These are phyloP conservation scores for Trichosurus vulpecula DNA, from an alignment of 2,797 vertebrate species.

Conservation along the genomic window DNA sequence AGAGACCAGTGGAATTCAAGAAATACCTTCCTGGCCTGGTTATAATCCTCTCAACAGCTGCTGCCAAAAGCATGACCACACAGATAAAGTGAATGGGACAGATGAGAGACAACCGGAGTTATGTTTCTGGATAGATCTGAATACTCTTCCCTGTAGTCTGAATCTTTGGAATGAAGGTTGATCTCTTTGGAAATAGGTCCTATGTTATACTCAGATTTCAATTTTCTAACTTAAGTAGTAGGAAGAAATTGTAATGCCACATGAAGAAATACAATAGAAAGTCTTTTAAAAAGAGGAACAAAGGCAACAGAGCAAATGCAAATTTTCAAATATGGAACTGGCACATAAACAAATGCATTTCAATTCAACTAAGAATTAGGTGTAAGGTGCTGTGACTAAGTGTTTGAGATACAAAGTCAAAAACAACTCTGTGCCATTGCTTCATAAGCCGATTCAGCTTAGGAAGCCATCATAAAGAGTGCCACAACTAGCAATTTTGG, in stretches of 20 bases:
- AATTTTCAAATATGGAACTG: neutral
- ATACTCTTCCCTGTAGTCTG: no score
- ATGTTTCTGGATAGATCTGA: neutral
- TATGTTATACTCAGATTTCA: neutral
- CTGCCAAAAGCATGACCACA: neutral
- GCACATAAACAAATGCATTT: neutral
- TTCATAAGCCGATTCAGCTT: neutral
- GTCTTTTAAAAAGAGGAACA: neutral
- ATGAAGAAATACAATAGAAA: neutral
- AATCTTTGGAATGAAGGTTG: neutral
- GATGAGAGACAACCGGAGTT: neutral
- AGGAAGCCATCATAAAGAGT: neutral
- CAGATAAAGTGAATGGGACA: neutral
- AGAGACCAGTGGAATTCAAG: neutral
- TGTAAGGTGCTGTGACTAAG: neutral
- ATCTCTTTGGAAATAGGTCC: neutral
- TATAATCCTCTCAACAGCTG: neutral
- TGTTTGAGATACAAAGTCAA: neutral
- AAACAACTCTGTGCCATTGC: neutral
- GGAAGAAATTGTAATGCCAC: neutral
- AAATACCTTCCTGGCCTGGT: neutral
- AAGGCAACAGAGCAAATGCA: neutral
- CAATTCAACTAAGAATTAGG: neutral
- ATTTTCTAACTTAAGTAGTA: neutral
- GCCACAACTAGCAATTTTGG: neutral